Evolutionary conservation across 2,888 invertebrate species (phyloP), one percentile per base, ranked within the genome.

Genomic region (Drosophila pegasa): DNA sequence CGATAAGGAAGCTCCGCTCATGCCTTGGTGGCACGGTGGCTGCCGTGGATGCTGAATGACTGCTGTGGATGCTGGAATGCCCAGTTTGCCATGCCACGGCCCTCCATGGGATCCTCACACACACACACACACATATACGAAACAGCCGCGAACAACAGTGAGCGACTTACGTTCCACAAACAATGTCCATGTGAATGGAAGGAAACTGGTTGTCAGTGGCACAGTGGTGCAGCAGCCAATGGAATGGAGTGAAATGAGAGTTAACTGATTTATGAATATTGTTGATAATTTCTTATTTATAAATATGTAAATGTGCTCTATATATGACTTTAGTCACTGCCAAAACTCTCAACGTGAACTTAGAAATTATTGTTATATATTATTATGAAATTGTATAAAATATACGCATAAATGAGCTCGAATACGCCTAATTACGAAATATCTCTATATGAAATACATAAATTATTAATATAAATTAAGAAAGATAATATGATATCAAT

Each of bases 151-250:
- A 60, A 45, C 57, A 54, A 48, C 59, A 51, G 41, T 38, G 64
- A 65, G 45, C 58, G 20, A 55, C 75, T 83, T 82, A 75, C 59
- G 75, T 78, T 83, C 84, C 83, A 87, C 83, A 84, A 83, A 83
- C 82, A 83, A 68, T 76, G 76, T 83, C 78, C 82, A 70, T 83
- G 84, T 83, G 82, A 83, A 87, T 83, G 82, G 82, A 87, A 84
- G 76, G 71, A 87, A 86, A 83, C 82, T 87, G 82, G 82, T 83
- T 83, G 84, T 61, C 51, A 63, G 8, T 27, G 7, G 38, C 59
- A 78, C 78, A 6, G 59, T 75, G 75, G 52, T 2, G 0, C 35
- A 38, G 1, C 5, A n/a, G 2, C 12, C 2, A n/a, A 18, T 25
- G 22, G 2, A 5, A 22, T 2, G 3, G 14, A 0, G 0, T 9